Percentiles rank a stretch among this genome's conserved stretches.
These are phyloP conservation scores for Hiodon tergisus DNA, from an alignment of 2,113 vertebrate genomes.

Conservation along the genomic window DNA sequence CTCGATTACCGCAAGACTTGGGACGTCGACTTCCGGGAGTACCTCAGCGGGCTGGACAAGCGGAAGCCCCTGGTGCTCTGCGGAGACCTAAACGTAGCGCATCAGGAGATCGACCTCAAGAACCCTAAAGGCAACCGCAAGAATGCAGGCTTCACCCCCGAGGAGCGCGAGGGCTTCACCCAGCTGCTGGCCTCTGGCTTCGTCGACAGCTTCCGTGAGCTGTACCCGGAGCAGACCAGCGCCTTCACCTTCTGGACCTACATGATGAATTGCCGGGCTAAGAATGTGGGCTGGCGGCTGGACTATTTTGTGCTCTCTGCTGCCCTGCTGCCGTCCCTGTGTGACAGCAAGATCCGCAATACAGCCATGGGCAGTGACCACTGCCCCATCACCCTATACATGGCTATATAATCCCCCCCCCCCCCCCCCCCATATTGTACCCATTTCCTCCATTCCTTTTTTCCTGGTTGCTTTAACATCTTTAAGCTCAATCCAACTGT, in stretches of 20 bases:
- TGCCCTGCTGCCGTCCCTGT: conserved; percentile 65
- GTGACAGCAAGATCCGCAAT: conserved; percentile 85
- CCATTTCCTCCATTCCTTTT: neutral
- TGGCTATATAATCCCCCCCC: conserved; percentile 59
- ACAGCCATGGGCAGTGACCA: conserved; percentile 80
- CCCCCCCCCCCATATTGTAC: neutral
- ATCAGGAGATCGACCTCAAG: conserved; percentile 82
- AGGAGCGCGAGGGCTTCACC: conserved; percentile 77
- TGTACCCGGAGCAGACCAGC: conserved; percentile 69
- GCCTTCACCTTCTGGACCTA: conserved; percentile 93
- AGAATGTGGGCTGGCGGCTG: conserved; percentile 87
- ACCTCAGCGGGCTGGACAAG: conserved; percentile 69
- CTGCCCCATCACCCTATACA: conserved; percentile 78
- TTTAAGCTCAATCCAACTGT: neutral
- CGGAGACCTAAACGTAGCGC: conserved; percentile 85
- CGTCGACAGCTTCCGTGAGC: conserved; percentile 76
- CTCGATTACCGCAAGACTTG: conserved; percentile 82
- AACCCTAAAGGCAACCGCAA: conserved; percentile 87
- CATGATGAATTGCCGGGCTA: conserved; percentile 80
- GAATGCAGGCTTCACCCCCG: conserved; percentile 76
- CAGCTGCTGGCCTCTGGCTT: conserved; percentile 71
- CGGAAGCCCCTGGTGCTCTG: conserved; percentile 80
- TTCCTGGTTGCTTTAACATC: neutral
- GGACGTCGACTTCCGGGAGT: conserved; percentile 75
- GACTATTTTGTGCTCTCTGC: conserved; percentile 82